Base-by-base conservation (phyloP, 1,140 invertebrate genomes). In the Proctacanthus coquilletti region DNA sequence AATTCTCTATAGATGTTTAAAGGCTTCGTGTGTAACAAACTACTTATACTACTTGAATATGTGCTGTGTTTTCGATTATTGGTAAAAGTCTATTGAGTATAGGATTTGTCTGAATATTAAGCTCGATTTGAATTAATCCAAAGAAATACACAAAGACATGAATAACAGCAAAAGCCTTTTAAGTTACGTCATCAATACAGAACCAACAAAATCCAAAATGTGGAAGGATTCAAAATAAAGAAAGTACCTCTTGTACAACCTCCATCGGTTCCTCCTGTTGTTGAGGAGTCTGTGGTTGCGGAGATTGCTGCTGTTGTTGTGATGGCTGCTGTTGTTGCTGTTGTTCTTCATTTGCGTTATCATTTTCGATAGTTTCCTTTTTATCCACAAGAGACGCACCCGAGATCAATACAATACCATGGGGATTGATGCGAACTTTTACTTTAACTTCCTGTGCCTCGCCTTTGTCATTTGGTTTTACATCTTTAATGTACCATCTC, bases 361-460 rank as follows among this genome's bases (percentile, higher is more conserved):
- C 68, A 41, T 60, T 64, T 48, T 80, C 71, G 9, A 68, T 56
- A 2, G 67, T 56, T 48, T 84, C 78, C 44, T 73, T 75, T 63
- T 84, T 88, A 56, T 96, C 91, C 18, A 84, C 71, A 40, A 95
- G 61, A 0, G 78, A 77, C 2, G 94, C 94, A 40, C 77, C 84
- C 3, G 75, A 74, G 3, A 98, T 72, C 4, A 73, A 76, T 47
- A 98, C 79, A 33, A 97, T 80, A 11, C 95, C 95, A 61, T 98
- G 83, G 11, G 84, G 66, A 63, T 95, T 95, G 14, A 98, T 69
- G 42, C 91, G 70, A 5, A 92, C 85, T 67, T 97, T 98, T 0
- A 98, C 77, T 62, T 96, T 96, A 0, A 98, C 80, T 63, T 95
- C 95, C 33, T 87, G 79, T 18, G 75, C 75, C 49, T 89, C 86